These are phyloP conservation scores for Polyommatus iphigenia DNA, from an alignment of 2,888 invertebrate genomes.

Conservation along the genomic window DNA sequence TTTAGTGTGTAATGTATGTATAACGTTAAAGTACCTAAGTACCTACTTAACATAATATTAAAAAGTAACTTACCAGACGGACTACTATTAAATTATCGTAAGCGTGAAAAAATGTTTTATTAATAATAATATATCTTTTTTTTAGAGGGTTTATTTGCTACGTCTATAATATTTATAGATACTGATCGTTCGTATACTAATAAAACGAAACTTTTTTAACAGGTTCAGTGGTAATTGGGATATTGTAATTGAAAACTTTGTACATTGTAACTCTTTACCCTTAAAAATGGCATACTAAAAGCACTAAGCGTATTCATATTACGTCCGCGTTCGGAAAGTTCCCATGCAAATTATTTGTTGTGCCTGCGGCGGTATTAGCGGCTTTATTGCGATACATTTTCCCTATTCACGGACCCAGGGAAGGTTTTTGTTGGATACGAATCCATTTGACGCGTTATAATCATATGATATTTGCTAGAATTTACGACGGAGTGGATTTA, in stretches of 20 bases:
- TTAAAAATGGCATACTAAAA: constrained; percentile 6
- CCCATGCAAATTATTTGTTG: constrained; percentile 48
- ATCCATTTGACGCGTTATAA: constrained; percentile 40
- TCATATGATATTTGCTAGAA: constrained; percentile 41
- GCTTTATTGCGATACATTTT: constrained; percentile 42
- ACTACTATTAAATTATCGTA: no score
- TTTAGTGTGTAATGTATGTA: no score
- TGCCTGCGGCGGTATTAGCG: constrained; percentile 42
- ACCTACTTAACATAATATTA: no score
- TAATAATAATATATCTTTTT: no score
- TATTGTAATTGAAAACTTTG: background rate
- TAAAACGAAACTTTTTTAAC: background rate
- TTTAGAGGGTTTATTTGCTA: no score
- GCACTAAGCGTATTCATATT: constrained; percentile 8
- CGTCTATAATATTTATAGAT: no score
- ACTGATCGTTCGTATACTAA: no score
- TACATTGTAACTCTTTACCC: background rate
- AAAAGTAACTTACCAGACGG: no score
- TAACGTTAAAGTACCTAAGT: no score
- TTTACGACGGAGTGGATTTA: constrained; percentile 40
- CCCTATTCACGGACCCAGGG: constrained; percentile 35
- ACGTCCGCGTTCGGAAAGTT: constrained; percentile 31
- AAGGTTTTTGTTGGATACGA: constrained; percentile 34
- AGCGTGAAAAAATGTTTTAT: no score
- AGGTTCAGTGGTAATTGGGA: background rate